Conservation (phyloP, 2,797 vertebrate species). For the Enteromius paludinosus region DNA sequence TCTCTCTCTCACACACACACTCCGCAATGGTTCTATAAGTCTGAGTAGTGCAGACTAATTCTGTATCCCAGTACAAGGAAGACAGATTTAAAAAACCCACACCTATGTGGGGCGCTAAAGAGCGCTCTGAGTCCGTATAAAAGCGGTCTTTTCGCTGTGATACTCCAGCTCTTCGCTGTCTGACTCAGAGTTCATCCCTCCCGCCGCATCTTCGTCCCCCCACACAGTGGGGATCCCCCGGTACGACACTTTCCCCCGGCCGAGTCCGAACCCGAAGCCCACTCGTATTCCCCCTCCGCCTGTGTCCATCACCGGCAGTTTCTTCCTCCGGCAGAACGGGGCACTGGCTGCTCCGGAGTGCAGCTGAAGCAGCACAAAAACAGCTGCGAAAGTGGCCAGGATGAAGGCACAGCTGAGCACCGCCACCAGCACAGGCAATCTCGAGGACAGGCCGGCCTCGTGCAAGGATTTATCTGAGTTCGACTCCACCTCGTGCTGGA, state of each 20-base stretch:
- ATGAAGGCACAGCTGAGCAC: slow-evolving; percentile 91
- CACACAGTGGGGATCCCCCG: slow-evolving; percentile 93
- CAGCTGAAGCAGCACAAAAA: slow-evolving; percentile 90
- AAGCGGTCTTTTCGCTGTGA: slow-evolving; percentile 92
- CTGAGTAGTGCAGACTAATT: slow-evolving; percentile 16
- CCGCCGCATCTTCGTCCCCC: slow-evolving; percentile 85
- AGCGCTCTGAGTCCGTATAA: slow-evolving; percentile 94
- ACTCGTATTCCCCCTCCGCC: slow-evolving; percentile 64
- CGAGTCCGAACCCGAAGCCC: slow-evolving; percentile 68
- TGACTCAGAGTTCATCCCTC: slow-evolving; percentile 82
- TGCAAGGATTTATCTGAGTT: slow-evolving; percentile 45
- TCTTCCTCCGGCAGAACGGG: slow-evolving; percentile 83
- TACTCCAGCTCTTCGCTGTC: slow-evolving; percentile 87
- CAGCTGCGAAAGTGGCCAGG: slow-evolving; percentile 81
- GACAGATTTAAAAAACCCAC: slow-evolving; percentile 22
- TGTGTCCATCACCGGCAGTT: slow-evolving; percentile 84
- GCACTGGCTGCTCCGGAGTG: slow-evolving; percentile 78
- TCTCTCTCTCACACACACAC: background rate
- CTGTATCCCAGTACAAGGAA: slow-evolving; percentile 34
- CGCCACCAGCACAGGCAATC: slow-evolving; percentile 80
- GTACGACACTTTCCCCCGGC: slow-evolving; percentile 84
- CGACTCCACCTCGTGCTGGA: slow-evolving; percentile 53
- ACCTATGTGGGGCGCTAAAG: slow-evolving; percentile 77
- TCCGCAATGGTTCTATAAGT: background rate
- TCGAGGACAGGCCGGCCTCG: slow-evolving; percentile 67